Conservation (phyloP, 2,113 vertebrate genomes). For the Mugil cephalus region DNA sequence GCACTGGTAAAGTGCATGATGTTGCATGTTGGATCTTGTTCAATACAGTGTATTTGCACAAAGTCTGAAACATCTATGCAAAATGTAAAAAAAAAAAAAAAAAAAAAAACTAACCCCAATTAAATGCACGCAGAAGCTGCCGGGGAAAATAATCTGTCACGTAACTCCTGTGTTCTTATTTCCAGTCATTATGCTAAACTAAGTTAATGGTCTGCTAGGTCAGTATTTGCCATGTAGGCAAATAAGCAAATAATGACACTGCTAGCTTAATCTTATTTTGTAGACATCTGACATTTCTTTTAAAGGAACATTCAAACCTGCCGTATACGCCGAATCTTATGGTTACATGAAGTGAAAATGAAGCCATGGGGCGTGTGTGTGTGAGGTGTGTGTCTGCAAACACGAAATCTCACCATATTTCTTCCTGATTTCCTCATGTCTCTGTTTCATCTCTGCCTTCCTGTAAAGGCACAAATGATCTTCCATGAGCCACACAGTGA, state of each 20-base stretch:
- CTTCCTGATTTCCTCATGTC: conserved; percentile 94
- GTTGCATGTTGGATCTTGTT: background rate
- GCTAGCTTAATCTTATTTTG: background rate
- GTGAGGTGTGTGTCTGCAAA: background rate
- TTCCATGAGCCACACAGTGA: conserved; percentile 17
- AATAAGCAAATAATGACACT: background rate
- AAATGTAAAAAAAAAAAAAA: too few species aligned
- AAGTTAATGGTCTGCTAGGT: background rate
- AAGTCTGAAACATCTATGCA: too few species aligned
- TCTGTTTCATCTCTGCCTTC: conserved; percentile 91
- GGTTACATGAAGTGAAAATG: too few species aligned
- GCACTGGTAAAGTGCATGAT: background rate
- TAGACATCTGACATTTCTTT: too few species aligned
- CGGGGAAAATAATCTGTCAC: background rate
- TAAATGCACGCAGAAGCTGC: too few species aligned
- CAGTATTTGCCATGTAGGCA: background rate
- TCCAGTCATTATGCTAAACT: background rate
- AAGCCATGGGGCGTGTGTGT: too few species aligned
- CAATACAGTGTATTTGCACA: background rate
- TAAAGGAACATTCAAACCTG: too few species aligned
- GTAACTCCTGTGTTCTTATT: background rate
- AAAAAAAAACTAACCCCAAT: too few species aligned
- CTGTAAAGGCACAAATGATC: conserved; percentile 76
- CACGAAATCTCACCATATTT: conserved; percentile 90
- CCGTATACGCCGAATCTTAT: too few species aligned